These are phyloP conservation scores for Dugesia japonica DNA, from an alignment of 2,888 invertebrate genomes.

Conservation along the genomic window DNA sequence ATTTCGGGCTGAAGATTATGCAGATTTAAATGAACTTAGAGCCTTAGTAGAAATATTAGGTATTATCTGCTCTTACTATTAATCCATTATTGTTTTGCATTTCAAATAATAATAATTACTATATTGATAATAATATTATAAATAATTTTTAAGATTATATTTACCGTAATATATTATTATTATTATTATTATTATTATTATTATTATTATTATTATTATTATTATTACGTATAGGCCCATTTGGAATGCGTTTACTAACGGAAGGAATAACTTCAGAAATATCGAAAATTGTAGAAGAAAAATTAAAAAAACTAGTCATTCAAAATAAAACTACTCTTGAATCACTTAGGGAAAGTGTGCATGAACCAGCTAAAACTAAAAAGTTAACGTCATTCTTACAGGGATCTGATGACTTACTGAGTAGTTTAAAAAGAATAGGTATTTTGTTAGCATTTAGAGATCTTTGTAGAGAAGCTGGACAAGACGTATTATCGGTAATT, in stretches of 20 bases:
- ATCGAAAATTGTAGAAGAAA: constrained; percentile 83
- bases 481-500: constrained; percentile 56
- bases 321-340: constrained; percentile 79
- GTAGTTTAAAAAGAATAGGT: constrained; percentile 55
- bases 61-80: too few species aligned
- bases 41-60: constrained; percentile 88
- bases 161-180: neutral
- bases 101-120: too few species aligned
- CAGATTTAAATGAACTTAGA: constrained; percentile 76
- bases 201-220: too few species aligned
- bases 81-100: too few species aligned
- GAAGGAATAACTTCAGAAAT: constrained; percentile 94
- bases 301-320: constrained; percentile 69
- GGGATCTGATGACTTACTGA: constrained; percentile 27
- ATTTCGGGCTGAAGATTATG: constrained; percentile 92
- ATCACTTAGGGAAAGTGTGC: constrained; percentile 79
- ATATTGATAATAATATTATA: too few species aligned
- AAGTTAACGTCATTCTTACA: constrained; percentile 16
- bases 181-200: neutral
- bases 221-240: constrained; percentile 27
- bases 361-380: constrained; percentile 91
- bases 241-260: constrained; percentile 26
- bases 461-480: constrained; percentile 75
- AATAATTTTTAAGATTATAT: too few species aligned
- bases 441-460: constrained; percentile 87